Conservation (phyloP, 2,113 vertebrate genomes). For the Aepyceros melampus region DNA sequence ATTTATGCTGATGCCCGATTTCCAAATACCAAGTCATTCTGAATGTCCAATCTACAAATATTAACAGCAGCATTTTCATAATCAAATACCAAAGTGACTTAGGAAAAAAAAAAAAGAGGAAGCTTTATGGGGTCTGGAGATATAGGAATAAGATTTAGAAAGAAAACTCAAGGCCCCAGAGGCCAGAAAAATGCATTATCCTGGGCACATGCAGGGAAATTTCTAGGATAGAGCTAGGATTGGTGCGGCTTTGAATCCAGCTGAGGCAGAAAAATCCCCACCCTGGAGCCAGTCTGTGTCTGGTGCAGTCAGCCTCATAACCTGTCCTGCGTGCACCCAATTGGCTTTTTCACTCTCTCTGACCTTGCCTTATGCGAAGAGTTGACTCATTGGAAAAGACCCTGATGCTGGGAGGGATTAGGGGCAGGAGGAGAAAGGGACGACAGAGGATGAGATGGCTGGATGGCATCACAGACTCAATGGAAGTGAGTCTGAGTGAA, state of each 20-base stretch:
- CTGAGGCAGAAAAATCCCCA: background rate
- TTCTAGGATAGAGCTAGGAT: background rate
- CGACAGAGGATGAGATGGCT: too few species aligned
- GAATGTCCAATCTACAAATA: conserved; percentile 29
- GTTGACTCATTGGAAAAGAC: too few species aligned
- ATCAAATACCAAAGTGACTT: conserved; percentile 59
- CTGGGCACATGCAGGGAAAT: background rate
- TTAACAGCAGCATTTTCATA: conserved; percentile 46
- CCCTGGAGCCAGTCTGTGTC: background rate
- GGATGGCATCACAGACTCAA: too few species aligned
- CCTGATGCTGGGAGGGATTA: too few species aligned
- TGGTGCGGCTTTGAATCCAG: background rate
- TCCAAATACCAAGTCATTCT: conserved; percentile 49
- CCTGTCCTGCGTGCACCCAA: background rate
- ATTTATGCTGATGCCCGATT: conserved; percentile 45
- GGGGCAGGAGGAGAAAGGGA: too few species aligned
- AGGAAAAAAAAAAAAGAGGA: conserved; percentile 6
- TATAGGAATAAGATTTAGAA: conserved; percentile 48
- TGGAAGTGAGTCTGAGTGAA: too few species aligned
- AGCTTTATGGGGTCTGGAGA: conserved; percentile 44
- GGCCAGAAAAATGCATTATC: conserved; percentile 5
- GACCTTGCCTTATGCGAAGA: background rate
- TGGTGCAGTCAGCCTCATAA: background rate
- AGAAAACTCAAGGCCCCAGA: conserved; percentile 37
- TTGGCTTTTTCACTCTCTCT: background rate